phyloP scores from a whole-genome alignment of 2,888 invertebrate genomes.

The Eulithis testata region DNA sequence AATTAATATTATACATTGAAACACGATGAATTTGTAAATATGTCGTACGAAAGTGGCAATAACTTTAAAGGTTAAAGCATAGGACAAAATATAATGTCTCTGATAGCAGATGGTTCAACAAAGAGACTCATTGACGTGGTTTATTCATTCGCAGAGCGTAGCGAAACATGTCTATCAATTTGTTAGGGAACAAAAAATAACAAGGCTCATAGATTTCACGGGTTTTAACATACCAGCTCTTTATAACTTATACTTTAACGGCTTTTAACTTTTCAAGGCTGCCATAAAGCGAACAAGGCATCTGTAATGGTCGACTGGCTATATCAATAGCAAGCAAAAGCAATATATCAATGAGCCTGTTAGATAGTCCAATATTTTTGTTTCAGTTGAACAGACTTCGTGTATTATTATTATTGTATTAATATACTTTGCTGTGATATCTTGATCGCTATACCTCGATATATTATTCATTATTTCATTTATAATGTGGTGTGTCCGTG shows the following conservation, averaged over 20 bases:
- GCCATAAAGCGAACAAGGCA: no score
- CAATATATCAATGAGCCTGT: no score
- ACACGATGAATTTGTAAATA: no score
- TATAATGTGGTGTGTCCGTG: no score
- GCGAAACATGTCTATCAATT: constrained; percentile 8
- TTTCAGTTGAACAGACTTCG: no score
- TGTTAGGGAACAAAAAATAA: constrained; percentile 6
- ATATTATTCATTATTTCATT: no score
- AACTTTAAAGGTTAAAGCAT: background rate
- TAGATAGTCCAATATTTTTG: no score
- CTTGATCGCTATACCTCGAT: no score
- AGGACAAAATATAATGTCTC: background rate
- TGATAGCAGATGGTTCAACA: constrained; percentile 11
- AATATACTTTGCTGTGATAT: no score
- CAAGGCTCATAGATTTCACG: constrained; percentile 10
- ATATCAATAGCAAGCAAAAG: no score
- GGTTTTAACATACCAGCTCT: constrained; percentile 1
- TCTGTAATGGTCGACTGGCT: background rate
- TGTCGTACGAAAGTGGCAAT: background rate
- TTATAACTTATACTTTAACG: background rate
- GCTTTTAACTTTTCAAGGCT: background rate
- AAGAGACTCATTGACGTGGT: constrained; percentile 4
- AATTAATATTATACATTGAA: no score
- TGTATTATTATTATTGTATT: no score
- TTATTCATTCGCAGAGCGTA: constrained; percentile 5